Conservation (phyloP, 2,888 invertebrate genomes). For the Lasiommata megera region DNA sequence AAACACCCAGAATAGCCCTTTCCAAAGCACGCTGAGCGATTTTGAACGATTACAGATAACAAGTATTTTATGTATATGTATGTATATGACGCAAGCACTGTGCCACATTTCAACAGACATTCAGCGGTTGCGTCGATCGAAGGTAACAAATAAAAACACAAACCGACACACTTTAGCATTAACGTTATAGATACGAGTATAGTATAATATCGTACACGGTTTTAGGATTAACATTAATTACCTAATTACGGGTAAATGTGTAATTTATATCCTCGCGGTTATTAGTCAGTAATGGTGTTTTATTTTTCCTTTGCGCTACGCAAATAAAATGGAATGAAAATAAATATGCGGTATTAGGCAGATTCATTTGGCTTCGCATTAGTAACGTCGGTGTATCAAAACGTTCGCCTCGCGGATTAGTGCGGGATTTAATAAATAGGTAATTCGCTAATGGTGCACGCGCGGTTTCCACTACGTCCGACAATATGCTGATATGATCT, state of each 20-base stretch:
- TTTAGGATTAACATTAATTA: too few relatives aligned
- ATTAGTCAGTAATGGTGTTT: not conserved
- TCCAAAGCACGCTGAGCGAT: too few relatives aligned
- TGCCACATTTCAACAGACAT: too few relatives aligned
- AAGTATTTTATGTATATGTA: too few relatives aligned
- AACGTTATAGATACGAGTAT: too few relatives aligned
- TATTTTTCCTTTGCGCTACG: conserved; percentile 5
- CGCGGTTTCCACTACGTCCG: conserved; percentile 19
- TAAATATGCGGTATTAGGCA: conserved; percentile 34
- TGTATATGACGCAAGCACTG: too few relatives aligned
- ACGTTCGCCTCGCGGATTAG: conserved; percentile 42
- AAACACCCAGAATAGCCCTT: too few relatives aligned
- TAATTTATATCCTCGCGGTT: not conserved
- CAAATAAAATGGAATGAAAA: conserved; percentile 29
- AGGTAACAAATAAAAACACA: too few relatives aligned
- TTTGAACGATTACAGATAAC: too few relatives aligned
- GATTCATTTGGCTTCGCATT: conserved; percentile 38
- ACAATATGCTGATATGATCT: conserved; percentile 2
- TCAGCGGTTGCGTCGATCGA: too few relatives aligned
- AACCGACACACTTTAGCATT: too few relatives aligned
- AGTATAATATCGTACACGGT: too few relatives aligned
- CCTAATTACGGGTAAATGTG: not conserved
- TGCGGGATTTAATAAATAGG: conserved; percentile 45
- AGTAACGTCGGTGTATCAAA: conserved; percentile 38
- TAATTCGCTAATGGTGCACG: conserved; percentile 43